Conservation (phyloP, 1,140 invertebrate genomes). For the Brachionus rubens region DNA sequence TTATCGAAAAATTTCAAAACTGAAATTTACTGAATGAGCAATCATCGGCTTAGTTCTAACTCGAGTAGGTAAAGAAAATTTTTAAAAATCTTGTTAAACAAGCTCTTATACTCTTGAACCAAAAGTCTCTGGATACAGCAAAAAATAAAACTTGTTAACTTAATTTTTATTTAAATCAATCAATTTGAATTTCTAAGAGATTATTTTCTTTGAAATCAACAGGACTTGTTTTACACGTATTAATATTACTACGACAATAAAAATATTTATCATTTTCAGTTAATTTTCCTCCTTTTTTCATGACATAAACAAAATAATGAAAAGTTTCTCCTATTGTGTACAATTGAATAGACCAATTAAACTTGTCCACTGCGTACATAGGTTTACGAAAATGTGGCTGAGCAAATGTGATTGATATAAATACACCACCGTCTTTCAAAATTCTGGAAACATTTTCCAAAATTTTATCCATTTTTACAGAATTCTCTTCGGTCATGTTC, state of each 20-base stretch:
- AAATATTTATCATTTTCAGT: constrained; percentile 9
- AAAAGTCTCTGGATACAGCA: too few species aligned
- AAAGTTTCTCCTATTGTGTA: constrained; percentile 59
- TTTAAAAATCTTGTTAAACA: too few species aligned
- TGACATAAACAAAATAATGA: constrained; percentile 62
- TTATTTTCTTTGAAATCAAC: constrained; percentile 29
- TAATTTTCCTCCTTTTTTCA: constrained; percentile 51
- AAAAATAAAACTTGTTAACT: too few species aligned
- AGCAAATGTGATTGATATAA: constrained; percentile 63
- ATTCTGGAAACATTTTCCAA: constrained; percentile 54
- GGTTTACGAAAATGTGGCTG: constrained; percentile 63
- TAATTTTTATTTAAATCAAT: constrained; percentile 20
- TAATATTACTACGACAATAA: background rate
- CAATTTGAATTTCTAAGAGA: background rate
- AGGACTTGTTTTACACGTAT: background rate
- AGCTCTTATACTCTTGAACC: too few species aligned
- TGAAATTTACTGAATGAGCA: too few species aligned
- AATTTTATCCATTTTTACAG: constrained; percentile 53
- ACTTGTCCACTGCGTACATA: constrained; percentile 54
- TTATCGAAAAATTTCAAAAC: too few species aligned
- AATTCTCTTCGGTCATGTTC: constrained; percentile 55
- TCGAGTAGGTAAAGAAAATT: too few species aligned
- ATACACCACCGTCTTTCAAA: constrained; percentile 59
- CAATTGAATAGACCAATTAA: constrained; percentile 54
- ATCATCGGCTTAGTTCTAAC: too few species aligned